phyloP scores from a whole-genome alignment of 2,888 invertebrate genomes.

The Horisme vitalbata region DNA sequence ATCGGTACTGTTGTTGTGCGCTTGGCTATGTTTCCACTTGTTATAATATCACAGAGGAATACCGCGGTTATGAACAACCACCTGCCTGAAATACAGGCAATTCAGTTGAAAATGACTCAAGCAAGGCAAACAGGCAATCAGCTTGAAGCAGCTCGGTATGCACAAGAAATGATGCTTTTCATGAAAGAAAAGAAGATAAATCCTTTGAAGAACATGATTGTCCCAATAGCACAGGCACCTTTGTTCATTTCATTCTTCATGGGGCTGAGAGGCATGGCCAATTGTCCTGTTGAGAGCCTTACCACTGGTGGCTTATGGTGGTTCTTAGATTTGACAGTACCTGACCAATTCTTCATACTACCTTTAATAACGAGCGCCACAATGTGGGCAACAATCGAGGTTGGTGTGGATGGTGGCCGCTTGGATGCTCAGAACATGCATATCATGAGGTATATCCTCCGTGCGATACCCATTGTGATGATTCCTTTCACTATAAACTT shows the following conservation, averaged over 20 bases:
- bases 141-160: slow-evolving; percentile 88
- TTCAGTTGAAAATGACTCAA: slow-evolving; percentile 93
- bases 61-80: slow-evolving; percentile 91
- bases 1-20: slow-evolving; percentile 91
- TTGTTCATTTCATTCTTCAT: slow-evolving; percentile 96
- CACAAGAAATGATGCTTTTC: slow-evolving; percentile 90
- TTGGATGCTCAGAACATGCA: slow-evolving; percentile 86
- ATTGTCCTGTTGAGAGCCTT: slow-evolving; percentile 95
- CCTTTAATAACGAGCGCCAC: slow-evolving; percentile 94
- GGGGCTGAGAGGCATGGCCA: slow-evolving; percentile 93
- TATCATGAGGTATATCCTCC: slow-evolving; percentile 88
- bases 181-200: slow-evolving; percentile 92
- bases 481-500: slow-evolving; percentile 94
- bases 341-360: slow-evolving; percentile 94
- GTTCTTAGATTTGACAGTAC: slow-evolving; percentile 95
- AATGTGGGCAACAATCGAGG: slow-evolving; percentile 90
- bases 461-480: slow-evolving; percentile 89
- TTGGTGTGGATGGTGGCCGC: slow-evolving; percentile 90
- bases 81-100: slow-evolving; percentile 91
- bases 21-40: slow-evolving; percentile 91
- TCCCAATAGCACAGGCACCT: slow-evolving; percentile 92
- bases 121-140: slow-evolving; percentile 93
- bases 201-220: slow-evolving; percentile 90
- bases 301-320: slow-evolving; percentile 93
- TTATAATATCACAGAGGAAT: slow-evolving; percentile 91